Evolutionary conservation across 2,888 invertebrate genomes (phyloP), one percentile per base, ranked within the genome.

Genomic region (Trichogramma evanescens): DNA sequence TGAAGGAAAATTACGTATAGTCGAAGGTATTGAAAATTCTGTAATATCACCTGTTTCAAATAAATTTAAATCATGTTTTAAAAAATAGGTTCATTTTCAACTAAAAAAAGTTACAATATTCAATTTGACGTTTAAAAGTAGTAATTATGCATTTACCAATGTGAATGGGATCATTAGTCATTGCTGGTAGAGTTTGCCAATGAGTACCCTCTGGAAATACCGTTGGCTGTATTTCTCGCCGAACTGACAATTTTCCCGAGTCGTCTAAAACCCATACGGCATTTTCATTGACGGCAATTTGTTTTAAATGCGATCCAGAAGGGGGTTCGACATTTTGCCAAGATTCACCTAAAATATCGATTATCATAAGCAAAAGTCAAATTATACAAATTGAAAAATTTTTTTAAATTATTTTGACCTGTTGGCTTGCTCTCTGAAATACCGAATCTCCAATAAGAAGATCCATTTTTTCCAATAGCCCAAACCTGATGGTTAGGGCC

Each of bases 381-480:
- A 41, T 9, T 41, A 42, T 10, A 54, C 8, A 10, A 59, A 39
- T 43, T 9, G 51, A 52, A 45, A 45, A 45, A 3, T 45, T 9
- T 9, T 10, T 13, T 10, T 2, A 56, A 53, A 10, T 9, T 43
- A 10, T 57, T 59, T 6, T 7, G 68, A 76, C 84, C 87, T 67
- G 83, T 80, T 1, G 88, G 86, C 73, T 86, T 88, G 41, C 85
- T 82, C 65, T 80, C 76, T 6, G 84, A 86, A 49, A 93, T 86
- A 10, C 90, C 92, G 70, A 86, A 83, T 67, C 95, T 82, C 79
- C 86, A 89, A 75, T 89, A 93, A 4, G 91, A 85, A 66, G 91
- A 89, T 45, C 95, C 95, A 79, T 91, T 93, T 70, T 87, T 85
- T 0, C 92, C 92, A 10, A 92, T 85, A 0, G 91, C 90, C 95